Evolutionary conservation across 2,888 invertebrate genomes (phyloP), one percentile per base, ranked within the genome.

Genomic region (Calliopum simillimum): DNA sequence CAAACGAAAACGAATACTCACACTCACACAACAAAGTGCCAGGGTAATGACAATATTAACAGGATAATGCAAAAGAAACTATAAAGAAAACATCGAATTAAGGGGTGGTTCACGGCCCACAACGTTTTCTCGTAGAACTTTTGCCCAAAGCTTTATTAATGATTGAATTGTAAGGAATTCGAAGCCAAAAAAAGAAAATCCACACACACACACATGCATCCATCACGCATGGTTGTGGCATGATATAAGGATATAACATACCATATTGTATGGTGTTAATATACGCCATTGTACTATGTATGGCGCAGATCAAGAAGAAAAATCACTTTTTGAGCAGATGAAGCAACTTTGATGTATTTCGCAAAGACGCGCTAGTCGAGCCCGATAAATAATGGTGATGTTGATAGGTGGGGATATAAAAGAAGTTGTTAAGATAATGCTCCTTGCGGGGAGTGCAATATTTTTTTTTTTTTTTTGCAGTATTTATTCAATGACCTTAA

Each of bases 401-500:
- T 79, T 80, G 80, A 80, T 81, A 78, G 81, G 78, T 66, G 13
- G 51, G 78, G 78, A 12, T n/a, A 3, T 21, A 16, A 33, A 12
- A 41, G 13, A 23, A 6, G 55, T 14, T 56, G 21, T 43, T 66
- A 19, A 19, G 53, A 53, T 44, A 44, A 25, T 44, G 21, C 16
- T 46, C 13, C 21, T 19, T 41, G 21, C 25, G 14, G 14, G n/a
- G 23, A 46, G 46, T 21, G 23, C 23, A 33, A 43, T 43, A 59
- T 41, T 41, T 19, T 16, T 16, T 12, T 25, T 12, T 33, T 41
- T 55, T 16, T 21, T 67, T 47, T 14, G 14, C 8, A 41, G 14
- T 41, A 49, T 77, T 79, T 80, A 80, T 79, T 81, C 80, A 80
- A 80, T 80, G 80, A 77, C 80, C 79, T 80, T 80, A 80, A 81